Percentiles rank a stretch among this genome's conserved stretches.
Conservation (phyloP, 2,797 vertebrate genomes). For the Notoglanidium macrostoma region DNA sequence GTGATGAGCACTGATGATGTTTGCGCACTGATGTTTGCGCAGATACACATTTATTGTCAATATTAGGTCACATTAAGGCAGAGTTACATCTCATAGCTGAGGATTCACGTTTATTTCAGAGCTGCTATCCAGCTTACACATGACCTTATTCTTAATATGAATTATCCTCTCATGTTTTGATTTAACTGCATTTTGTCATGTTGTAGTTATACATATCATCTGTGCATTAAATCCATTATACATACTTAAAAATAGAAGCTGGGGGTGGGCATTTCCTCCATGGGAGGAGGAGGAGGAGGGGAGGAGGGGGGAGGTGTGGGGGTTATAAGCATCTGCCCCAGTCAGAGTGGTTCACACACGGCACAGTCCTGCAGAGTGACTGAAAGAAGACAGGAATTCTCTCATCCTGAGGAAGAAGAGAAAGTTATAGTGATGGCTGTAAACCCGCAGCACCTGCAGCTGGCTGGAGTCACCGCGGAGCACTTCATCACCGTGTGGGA, state of each 20-base stretch:
- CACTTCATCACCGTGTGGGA: constrained; percentile 97
- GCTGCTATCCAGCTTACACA: background rate
- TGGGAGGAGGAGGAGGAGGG: background rate
- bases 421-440: constrained; percentile 65
- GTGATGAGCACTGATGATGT: background rate
- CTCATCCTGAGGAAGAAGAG: background rate
- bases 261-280: background rate
- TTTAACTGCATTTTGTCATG: too few relatives aligned
- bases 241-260: too few relatives aligned
- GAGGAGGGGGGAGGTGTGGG: constrained; percentile 72
- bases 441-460: constrained; percentile 77
- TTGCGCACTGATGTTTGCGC: background rate
- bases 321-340: constrained; percentile 26
- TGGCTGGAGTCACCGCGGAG: constrained; percentile 89
- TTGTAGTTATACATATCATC: background rate
- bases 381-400: background rate
- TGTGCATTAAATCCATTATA: background rate
- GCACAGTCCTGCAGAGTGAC: background rate
- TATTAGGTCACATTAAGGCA: background rate
- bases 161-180: background rate
- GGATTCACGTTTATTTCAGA: too few relatives aligned
- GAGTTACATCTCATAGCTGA: background rate
- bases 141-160: background rate
- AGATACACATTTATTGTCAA: background rate
- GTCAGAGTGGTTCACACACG: background rate